Base-by-base conservation (phyloP, 2,888 invertebrate species). In the Beris chalybata region DNA sequence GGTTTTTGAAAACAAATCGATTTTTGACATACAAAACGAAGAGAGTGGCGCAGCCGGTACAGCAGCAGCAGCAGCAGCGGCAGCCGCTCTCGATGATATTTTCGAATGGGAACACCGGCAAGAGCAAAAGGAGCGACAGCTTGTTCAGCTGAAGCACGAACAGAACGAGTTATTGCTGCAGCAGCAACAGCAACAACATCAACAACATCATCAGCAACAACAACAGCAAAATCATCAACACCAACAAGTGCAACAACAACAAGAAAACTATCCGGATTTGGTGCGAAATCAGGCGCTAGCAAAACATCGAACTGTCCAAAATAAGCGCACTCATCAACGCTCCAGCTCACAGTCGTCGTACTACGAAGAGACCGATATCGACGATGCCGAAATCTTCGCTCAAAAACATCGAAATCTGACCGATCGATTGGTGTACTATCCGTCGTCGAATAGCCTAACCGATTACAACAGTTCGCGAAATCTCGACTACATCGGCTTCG, bases 381-480 rank as follows among this genome's bases (percentile, higher is more conserved):
- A 74, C 55, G 67, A 69, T 56, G 66, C 72, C 1, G 72, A 75
- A 67, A 64, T 69, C n/a, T 67, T 66, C 4, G 70, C 74, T 7
- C 72, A 74, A 50, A 74, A 72, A 12, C 73, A 74, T 54, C 72
- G 73, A 1, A 72, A 76, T 58, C 84, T 93, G 30, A 92, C 91
- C 0, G 92, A 93, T 76, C 90, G 91, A 12, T 81, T 93, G 6
- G 89, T 90, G 0, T 93, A 91, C 73, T 93, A 93, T 78, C 92
- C 92, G 1, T 75, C 85, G 80, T 81, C 82, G 74, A 75, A 83
- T 79, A 84, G 70, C 78, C 82, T 78, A 71, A 78, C 74, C 71
- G 83, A 79, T 71, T 78, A 78, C 56, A 77, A 77, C 30, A 79
- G 76, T 54, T 76, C 74, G 58, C 73, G 74, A 48, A 77, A 75